Conservation (phyloP, 2,113 vertebrate species). For the Pelobates fuscus region DNA sequence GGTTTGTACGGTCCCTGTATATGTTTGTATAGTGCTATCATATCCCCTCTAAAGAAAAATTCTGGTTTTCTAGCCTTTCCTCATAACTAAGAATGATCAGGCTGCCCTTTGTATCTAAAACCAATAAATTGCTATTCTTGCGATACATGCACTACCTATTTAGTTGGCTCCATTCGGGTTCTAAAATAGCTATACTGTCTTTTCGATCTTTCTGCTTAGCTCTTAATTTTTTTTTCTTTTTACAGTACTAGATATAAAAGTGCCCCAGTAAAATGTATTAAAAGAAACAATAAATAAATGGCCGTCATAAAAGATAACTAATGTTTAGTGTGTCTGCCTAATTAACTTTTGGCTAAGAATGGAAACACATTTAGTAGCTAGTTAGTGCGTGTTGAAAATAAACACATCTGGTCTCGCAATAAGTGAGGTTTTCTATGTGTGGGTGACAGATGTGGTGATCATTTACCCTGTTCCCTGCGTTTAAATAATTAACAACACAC, state of each 20-base stretch:
- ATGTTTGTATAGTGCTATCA: no score
- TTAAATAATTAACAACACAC: slow-evolving; percentile 82
- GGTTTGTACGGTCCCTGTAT: no score
- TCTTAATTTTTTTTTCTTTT: no score
- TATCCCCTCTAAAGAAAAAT: no score
- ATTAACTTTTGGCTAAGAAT: slow-evolving; percentile 85
- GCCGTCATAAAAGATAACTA: slow-evolving; percentile 62
- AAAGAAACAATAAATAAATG: slow-evolving; percentile 49
- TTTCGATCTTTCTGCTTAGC: no score
- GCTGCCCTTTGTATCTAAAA: no score
- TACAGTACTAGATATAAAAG: slow-evolving; percentile 48
- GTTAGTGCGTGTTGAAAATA: slow-evolving; percentile 77
- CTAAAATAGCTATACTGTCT: no score
- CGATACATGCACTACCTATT: no score
- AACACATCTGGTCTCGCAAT: slow-evolving; percentile 86
- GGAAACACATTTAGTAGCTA: slow-evolving; percentile 87
- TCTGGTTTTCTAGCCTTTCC: no score
- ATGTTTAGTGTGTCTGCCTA: slow-evolving; percentile 75
- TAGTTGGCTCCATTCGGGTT: no score
- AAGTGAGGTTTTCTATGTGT: slow-evolving; percentile 61
- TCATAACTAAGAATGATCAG: no score
- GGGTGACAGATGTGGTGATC: slow-evolving; percentile 86
- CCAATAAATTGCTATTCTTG: no score
- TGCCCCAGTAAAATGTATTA: slow-evolving; percentile 39
- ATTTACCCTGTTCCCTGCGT: slow-evolving; percentile 70